Percentiles rank a stretch among this genome's conserved stretches.
Conservation (phyloP, 2,113 vertebrate species). For the Centropus unirufus region DNA sequence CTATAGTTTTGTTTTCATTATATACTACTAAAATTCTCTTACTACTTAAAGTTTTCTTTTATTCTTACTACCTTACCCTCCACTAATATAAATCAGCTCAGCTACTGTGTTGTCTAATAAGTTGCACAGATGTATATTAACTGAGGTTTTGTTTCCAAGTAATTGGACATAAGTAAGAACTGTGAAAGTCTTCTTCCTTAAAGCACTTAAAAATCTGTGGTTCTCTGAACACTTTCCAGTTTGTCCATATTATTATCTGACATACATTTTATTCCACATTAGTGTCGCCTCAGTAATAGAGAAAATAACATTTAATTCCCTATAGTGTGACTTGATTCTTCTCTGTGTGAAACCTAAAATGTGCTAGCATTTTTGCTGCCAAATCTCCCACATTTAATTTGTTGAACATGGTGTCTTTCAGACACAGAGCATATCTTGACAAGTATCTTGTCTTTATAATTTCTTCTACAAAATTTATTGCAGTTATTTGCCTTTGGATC, state of each 20-base stretch:
- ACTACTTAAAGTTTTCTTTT: not conserved
- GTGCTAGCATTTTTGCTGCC: not conserved
- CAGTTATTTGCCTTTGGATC: not conserved
- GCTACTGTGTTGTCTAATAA: not conserved
- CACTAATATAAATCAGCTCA: not conserved
- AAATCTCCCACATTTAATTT: not conserved
- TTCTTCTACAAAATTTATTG: not conserved
- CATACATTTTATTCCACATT: not conserved
- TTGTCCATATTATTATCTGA: not conserved
- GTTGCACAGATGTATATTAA: not conserved
- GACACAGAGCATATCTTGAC: not conserved
- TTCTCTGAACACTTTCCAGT: not conserved
- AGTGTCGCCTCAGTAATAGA: not conserved
- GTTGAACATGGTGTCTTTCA: not conserved
- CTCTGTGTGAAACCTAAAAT: not conserved
- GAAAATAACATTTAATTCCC: not conserved
- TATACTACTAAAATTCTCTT: not conserved
- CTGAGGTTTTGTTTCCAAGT: not conserved
- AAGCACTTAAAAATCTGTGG: not conserved
- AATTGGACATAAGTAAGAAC: not conserved
- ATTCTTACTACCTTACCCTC: not conserved
- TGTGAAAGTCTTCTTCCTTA: not conserved
- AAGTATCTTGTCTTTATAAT: not conserved
- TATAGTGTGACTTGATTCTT: not conserved
- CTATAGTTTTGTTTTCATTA: not conserved